phyloP scores from a whole-genome alignment of 2,113 vertebrate genomes.

The Semnopithecus entellus region DNA sequence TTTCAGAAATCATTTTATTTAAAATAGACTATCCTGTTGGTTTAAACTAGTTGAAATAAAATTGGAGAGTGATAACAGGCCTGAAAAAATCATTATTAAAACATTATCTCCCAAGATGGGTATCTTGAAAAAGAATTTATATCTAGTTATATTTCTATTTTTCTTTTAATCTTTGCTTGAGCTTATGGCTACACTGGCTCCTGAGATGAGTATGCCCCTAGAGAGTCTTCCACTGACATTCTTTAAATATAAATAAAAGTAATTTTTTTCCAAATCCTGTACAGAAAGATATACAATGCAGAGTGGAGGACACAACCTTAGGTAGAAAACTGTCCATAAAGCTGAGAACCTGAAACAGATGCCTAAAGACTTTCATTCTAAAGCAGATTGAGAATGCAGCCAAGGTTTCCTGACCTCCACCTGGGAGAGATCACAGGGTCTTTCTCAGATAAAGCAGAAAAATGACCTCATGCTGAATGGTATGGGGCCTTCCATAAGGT shows the following conservation, averaged over 20 bases:
- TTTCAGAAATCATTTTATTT: background rate
- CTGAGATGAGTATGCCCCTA: background rate
- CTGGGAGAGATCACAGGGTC: background rate
- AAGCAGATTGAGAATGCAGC: background rate
- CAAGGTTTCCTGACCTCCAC: background rate
- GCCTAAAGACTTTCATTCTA: background rate
- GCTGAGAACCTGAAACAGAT: background rate
- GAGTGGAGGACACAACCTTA: background rate
- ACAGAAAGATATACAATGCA: background rate
- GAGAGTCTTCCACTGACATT: background rate
- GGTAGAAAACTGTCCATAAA: background rate
- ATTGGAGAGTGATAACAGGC: background rate
- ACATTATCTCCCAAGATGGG: background rate
- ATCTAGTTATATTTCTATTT: slow-evolving; percentile 11
- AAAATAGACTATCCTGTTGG: background rate
- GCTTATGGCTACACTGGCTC: background rate
- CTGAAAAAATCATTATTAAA: background rate
- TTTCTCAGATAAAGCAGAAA: background rate
- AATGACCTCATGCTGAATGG: background rate
- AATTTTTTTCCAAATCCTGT: background rate
- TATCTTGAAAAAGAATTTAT: background rate
- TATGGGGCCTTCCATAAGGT: background rate
- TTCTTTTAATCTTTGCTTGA: background rate
- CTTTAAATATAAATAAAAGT: background rate
- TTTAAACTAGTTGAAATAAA: slow-evolving; percentile 20